Conservation (phyloP, 2,888 invertebrate species). For the Leucophenga montana region DNA sequence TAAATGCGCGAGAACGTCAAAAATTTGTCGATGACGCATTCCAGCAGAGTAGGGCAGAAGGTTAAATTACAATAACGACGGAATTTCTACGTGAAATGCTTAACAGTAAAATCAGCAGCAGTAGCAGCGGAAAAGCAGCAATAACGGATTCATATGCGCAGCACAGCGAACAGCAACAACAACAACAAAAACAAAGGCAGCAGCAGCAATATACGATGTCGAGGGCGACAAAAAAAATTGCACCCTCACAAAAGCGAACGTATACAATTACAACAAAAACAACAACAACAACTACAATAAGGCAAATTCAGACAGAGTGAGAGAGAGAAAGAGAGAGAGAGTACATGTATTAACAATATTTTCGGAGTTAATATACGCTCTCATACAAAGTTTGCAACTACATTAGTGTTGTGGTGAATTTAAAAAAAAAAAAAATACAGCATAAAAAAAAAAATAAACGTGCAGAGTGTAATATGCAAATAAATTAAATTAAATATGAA, state of each 20-base stretch:
- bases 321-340: too few species aligned
- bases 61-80: slow-evolving; percentile 59
- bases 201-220: background rate
- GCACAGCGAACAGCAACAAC: slow-evolving; percentile 35
- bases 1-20: slow-evolving; percentile 26
- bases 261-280: background rate
- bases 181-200: slow-evolving; percentile 1
- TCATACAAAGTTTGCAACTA: background rate
- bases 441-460: background rate
- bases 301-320: background rate
- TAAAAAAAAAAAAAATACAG: background rate
- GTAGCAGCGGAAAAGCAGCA: slow-evolving; percentile 32
- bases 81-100: slow-evolving; percentile 15
- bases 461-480: background rate
- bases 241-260: slow-evolving; percentile 23
- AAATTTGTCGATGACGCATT: slow-evolving; percentile 67
- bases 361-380: background rate
- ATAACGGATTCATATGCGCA: slow-evolving; percentile 4
- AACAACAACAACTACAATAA: background rate
- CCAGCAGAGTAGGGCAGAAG: slow-evolving; percentile 68
- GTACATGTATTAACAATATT: slow-evolving; percentile 15
- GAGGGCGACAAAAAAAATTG: background rate
- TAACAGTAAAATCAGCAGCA: slow-evolving; percentile 17
- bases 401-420: slow-evolving; percentile 14
- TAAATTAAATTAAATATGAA: background rate